Conservation (phyloP, 2,888 invertebrate species). For the Zaprionus lineosus region DNA sequence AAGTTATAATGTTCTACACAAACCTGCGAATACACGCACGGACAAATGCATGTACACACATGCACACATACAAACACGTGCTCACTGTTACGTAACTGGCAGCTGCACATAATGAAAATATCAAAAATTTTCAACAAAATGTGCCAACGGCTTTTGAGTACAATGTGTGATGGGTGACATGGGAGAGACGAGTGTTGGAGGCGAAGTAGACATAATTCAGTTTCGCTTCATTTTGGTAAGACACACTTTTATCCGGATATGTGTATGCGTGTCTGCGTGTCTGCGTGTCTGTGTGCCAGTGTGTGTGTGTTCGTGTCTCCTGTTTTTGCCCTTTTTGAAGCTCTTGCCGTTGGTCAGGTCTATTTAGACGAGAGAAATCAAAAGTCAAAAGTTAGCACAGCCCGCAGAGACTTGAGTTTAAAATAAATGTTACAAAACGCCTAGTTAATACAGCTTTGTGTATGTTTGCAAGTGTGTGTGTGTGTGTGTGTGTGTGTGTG, state of each 20-base stretch:
- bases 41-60: constrained; percentile 4
- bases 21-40: constrained; percentile 45
- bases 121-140: constrained; percentile 72
- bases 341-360: constrained; percentile 55
- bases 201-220: constrained; percentile 40
- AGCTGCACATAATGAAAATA: constrained; percentile 77
- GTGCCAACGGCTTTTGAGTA: constrained; percentile 52
- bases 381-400: constrained; percentile 68
- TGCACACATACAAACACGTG: constrained; percentile 6
- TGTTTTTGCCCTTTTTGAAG: constrained; percentile 4
- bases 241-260: too few relatives aligned
- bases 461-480: not conserved
- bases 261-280: too few relatives aligned
- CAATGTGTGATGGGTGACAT: not conserved
- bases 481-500: constrained; percentile 4
- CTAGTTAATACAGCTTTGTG: constrained; percentile 53
- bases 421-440: constrained; percentile 59
- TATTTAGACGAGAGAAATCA: constrained; percentile 73
- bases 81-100: constrained; percentile 41
- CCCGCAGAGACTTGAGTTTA: constrained; percentile 46
- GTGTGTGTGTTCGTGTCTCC: constrained; percentile 7
- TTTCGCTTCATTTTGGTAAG: constrained; percentile 67
- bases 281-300: constrained; percentile 11
- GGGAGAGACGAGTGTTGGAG: not conserved
- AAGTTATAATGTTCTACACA: too few relatives aligned